Evolutionary conservation across 92 coral and sea anemone species (phyloP), one percentile per base, ranked within the genome.

Genomic region (Epizoanthus fatuus): DNA sequence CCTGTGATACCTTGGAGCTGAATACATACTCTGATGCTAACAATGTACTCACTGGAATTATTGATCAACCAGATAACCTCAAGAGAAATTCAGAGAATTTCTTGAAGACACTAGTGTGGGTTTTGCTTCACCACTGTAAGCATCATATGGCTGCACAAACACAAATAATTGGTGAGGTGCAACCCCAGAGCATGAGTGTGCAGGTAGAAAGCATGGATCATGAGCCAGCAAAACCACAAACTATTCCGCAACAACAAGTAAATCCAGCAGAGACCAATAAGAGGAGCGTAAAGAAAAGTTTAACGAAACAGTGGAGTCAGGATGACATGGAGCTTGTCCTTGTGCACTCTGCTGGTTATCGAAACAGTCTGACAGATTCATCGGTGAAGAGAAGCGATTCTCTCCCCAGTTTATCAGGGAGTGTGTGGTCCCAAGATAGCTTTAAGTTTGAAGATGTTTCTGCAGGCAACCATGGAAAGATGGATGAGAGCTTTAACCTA

Each of bases 51-150:
- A 97, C 99, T 16, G 99, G 99, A 10, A 85, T 97, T 55, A 97
- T 97, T 49, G 99, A 97, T 69, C 98, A 95, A 69, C 98, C 96
- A 37, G 99, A 97, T 37, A 97, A 97, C 76, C 79, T 95, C 19
- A 54, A 80, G 75, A 92, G 89, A 40, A 92, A 96, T 60, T 95
- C 99, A 15, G 95, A 86, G 44, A 97, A 97, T 64, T 90, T 97
- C 72, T 40, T 95, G 52, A 97, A 95, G 70, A 93, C 97, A 20
- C 89, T 95, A 20, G 81, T 92, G 10, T 97, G 99, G 99, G 96
- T 95, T 86, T 84, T 97, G 81, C 71, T 97, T 17, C 81, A 91
- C 44, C 65, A 97, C 63, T 88, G 95, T 56, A 95, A 89, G 54
- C 80, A 79, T 4, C 69, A 68, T 32, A 60, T 79, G 56, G 75